Conservation (phyloP, 2,797 vertebrate species). For the Sebastes dallii region DNA sequence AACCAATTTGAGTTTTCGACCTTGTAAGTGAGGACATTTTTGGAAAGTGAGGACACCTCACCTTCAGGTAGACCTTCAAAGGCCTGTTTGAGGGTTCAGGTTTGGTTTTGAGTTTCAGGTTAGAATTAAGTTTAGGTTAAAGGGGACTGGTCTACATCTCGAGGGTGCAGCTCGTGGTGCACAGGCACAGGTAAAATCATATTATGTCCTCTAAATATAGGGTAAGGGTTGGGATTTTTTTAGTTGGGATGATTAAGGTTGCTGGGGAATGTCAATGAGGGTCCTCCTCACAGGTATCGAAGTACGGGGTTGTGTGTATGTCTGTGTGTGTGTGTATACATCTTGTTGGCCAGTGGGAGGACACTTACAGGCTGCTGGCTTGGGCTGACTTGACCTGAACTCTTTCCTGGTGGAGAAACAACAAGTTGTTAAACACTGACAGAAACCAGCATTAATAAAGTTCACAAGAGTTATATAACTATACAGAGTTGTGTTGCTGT, state of each 20-base stretch:
- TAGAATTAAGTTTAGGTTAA: neutral
- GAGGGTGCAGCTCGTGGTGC: neutral
- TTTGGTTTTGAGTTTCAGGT: neutral
- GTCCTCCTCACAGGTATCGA: neutral
- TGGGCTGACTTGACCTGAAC: constrained; percentile 90
- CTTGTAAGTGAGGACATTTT: neutral
- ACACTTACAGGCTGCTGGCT: constrained; percentile 90
- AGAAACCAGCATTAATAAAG: neutral
- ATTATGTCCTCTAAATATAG: neutral
- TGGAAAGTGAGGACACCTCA: too few species aligned
- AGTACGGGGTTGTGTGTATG: neutral
- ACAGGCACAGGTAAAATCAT: neutral
- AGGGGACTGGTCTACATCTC: neutral
- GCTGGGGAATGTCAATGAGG: neutral
- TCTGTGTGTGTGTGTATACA: neutral
- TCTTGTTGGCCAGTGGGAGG: neutral
- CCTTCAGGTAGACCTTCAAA: too few species aligned
- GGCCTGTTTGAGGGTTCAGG: neutral
- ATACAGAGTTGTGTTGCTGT: neutral
- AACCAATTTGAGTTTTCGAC: neutral
- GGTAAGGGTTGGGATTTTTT: neutral
- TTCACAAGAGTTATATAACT: neutral
- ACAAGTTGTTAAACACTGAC: constrained; percentile 19
- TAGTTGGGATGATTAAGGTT: neutral
- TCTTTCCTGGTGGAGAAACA: constrained; percentile 85